phyloP scores from a whole-genome alignment of 2,797 vertebrate species.

The Selene dorsalis region DNA sequence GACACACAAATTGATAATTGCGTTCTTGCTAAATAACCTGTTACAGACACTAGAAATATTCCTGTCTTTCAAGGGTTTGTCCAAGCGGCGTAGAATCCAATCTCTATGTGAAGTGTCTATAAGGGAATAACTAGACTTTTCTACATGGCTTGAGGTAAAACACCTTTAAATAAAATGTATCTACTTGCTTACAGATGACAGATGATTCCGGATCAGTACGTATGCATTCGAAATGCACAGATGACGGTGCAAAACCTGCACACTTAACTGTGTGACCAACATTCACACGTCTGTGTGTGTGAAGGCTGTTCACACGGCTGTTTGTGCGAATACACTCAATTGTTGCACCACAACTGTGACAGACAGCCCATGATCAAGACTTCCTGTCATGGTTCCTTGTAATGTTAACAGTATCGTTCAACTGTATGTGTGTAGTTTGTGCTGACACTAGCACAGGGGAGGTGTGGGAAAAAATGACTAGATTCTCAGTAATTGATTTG shows the following conservation, averaged over 20 bases:
- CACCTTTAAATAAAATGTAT: constrained; percentile 13
- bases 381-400: constrained; percentile 3
- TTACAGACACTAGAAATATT: constrained; percentile 9
- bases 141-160: constrained; percentile 2
- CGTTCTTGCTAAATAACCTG: constrained; percentile 4
- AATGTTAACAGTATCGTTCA: background rate
- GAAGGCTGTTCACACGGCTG: background rate
- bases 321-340: background rate
- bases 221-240: background rate
- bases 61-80: background rate
- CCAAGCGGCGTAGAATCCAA: background rate
- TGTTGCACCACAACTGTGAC: background rate
- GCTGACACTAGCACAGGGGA: background rate
- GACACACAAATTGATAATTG: constrained; percentile 1
- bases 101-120: background rate
- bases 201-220: background rate
- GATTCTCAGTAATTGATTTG: constrained; percentile 17
- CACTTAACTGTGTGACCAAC: background rate
- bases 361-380: background rate
- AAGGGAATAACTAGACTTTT: background rate
- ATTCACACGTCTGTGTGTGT: constrained; percentile 11
- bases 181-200: background rate
- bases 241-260: background rate
- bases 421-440: constrained; percentile 7
- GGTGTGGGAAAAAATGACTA: constrained; percentile 26